Percentiles rank a stretch among this genome's conserved stretches.
Evolutionary conservation across 1,140 invertebrate genomes (phyloP).

Genomic region (Drosophila varians): DNA sequence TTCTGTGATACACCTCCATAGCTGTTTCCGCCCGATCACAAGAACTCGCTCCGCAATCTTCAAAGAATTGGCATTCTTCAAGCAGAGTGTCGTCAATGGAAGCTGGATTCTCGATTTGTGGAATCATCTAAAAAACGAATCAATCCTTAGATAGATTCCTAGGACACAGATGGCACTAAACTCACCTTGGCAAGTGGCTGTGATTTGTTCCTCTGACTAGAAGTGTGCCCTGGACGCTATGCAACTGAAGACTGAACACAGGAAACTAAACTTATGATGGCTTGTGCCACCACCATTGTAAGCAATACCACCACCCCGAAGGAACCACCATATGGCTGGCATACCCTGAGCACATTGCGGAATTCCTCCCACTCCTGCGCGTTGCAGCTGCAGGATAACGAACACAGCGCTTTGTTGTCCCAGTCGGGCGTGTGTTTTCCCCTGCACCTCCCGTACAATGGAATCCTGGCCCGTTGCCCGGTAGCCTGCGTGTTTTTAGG

Average conservation of each 20-base stretch:
- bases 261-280: constrained; percentile 57
- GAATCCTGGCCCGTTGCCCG: constrained; percentile 16
- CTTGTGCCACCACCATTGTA: constrained; percentile 40
- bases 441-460: constrained; percentile 5
- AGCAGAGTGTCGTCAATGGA: constrained; percentile 1
- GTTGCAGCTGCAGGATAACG: constrained; percentile 43
- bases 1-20: constrained; percentile 46
- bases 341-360: constrained; percentile 74
- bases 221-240: constrained; percentile 54
- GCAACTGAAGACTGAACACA: constrained; percentile 50
- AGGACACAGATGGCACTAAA: not conserved
- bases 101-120: constrained; percentile 29
- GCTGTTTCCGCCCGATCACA: constrained; percentile 51
- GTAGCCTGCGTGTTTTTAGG: constrained; percentile 14
- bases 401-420: constrained; percentile 43
- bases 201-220: constrained; percentile 58
- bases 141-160: not conserved
- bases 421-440: constrained; percentile 20
- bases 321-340: constrained; percentile 63
- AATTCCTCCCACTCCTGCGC: constrained; percentile 61
- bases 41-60: constrained; percentile 43
- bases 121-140: constrained; percentile 46
- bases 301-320: constrained; percentile 48
- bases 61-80: not conserved
- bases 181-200: constrained; percentile 10